Evolutionary conservation across 2,113 vertebrate genomes (phyloP).

Genomic region (Eulemur rufifrons): DNA sequence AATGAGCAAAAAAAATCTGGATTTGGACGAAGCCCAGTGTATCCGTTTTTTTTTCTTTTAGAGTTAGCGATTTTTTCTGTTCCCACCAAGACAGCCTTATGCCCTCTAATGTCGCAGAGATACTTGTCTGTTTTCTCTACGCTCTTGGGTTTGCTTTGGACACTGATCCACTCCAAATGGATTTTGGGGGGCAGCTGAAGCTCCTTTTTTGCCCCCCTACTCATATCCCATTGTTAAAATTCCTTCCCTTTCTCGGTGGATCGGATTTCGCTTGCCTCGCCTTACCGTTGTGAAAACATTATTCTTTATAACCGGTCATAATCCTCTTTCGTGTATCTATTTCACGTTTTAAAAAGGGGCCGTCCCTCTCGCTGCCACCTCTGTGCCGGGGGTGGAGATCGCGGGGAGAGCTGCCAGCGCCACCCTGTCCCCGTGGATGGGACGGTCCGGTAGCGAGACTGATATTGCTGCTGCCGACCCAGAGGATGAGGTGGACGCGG

Average conservation of each 20-base stretch:
- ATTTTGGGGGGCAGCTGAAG: background rate
- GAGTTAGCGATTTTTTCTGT: background rate
- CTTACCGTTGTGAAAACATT: background rate
- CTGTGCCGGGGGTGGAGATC: background rate
- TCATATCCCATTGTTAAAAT: background rate
- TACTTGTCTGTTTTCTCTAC: background rate
- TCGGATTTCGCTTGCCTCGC: background rate
- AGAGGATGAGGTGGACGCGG: rapidly evolving
- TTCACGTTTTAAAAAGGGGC: background rate
- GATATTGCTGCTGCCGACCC: background rate
- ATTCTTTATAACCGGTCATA: background rate
- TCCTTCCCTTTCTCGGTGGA: background rate
- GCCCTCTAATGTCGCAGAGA: background rate
- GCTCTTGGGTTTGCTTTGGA: background rate
- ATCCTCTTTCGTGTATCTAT: background rate
- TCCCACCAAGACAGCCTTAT: background rate
- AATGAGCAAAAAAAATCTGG: background rate
- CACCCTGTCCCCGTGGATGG: rapidly evolving
- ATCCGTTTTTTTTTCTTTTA: background rate
- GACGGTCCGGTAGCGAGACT: background rate
- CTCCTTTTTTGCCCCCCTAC: no score
- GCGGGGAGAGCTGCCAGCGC: rapidly evolving
- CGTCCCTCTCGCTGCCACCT: background rate
- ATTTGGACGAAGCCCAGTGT: background rate
- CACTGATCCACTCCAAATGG: background rate